Evolutionary conservation across 2,797 vertebrate genomes (phyloP).

Genomic region (Chloroceryle inda): DNA sequence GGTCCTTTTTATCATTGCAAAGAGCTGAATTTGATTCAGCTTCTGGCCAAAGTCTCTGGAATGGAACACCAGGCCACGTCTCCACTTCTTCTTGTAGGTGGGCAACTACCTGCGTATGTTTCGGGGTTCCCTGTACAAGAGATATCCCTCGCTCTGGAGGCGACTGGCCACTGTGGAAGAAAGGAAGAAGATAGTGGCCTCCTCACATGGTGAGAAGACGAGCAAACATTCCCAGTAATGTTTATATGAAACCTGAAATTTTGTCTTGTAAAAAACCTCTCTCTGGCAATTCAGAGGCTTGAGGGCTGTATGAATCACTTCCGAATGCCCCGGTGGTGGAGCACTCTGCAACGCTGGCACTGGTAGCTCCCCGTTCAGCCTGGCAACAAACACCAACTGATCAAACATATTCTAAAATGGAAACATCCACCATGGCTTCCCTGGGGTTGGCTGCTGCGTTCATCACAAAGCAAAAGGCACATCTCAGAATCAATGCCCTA

Average conservation of each 20-base stretch:
- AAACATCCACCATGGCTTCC: not conserved
- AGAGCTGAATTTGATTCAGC: not conserved
- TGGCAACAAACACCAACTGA: not conserved
- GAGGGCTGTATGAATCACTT: not conserved
- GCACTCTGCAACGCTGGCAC: not conserved
- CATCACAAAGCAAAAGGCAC: not conserved
- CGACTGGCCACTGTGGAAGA: slow-evolving; percentile 96
- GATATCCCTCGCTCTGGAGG: slow-evolving; percentile 96
- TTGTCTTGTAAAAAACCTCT: not conserved
- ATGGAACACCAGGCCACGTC: not conserved
- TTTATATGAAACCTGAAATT: not conserved
- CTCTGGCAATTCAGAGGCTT: not conserved
- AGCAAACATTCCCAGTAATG: not conserved
- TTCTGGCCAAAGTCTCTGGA: not conserved
- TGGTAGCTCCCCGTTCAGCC: not conserved
- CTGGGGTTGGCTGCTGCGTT: not conserved
- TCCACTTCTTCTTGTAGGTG: slow-evolving; percentile 83
- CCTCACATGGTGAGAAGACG: slow-evolving; percentile 92
- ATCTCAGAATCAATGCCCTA: not conserved
- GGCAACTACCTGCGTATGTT: slow-evolving; percentile 99
- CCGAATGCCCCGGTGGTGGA: not conserved
- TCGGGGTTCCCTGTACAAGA: slow-evolving; percentile 95
- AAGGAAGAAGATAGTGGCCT: slow-evolving; percentile 97
- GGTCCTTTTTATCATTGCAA: not conserved
- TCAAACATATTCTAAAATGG: not conserved